These are phyloP conservation scores for Agrypnia vestita DNA, from an alignment of 1,140 invertebrate species.

Conservation along the genomic window DNA sequence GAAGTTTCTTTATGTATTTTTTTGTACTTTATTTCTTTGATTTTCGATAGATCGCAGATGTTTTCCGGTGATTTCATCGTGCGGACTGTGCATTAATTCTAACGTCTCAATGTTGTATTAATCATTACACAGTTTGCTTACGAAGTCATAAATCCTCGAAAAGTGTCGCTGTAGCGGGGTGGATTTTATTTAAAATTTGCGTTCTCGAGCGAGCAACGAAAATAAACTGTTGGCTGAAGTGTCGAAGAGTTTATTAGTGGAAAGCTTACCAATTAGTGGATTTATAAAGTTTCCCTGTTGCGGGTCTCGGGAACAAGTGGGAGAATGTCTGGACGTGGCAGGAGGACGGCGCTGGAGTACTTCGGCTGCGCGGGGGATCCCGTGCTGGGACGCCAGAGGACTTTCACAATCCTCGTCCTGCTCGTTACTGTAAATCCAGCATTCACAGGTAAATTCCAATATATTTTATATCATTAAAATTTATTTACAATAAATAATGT, in stretches of 20 bases:
- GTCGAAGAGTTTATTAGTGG: conserved; percentile 19
- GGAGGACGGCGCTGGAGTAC: conserved; percentile 15
- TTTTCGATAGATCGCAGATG: background rate
- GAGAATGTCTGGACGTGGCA: conserved; percentile 9
- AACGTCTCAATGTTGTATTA: background rate
- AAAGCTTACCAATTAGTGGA: conserved; percentile 38
- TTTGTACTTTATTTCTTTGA: too few species aligned
- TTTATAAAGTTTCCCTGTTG: background rate
- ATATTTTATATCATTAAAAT: too few species aligned
- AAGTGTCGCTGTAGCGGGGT: conserved; percentile 5
- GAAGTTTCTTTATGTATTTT: too few species aligned
- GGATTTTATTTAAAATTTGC: background rate
- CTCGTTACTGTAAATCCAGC: conserved; percentile 56
- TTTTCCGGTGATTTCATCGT: background rate
- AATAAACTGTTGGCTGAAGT: background rate
- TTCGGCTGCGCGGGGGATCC: conserved; percentile 16
- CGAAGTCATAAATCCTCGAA: conserved; percentile 20
- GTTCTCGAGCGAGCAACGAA: background rate
- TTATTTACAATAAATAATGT: background rate
- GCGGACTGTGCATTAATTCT: background rate
- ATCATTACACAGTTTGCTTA: conserved; percentile 32
- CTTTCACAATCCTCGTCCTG: conserved; percentile 45
- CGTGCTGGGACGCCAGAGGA: conserved; percentile 30
- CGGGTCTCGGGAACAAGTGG: background rate
- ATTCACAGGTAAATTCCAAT: conserved; percentile 50